Percentiles rank a stretch among this genome's conserved stretches.
These are phyloP conservation scores for Cremastobaeus sp. DNA, from an alignment of 2,888 invertebrate genomes.

Conservation along the genomic window DNA sequence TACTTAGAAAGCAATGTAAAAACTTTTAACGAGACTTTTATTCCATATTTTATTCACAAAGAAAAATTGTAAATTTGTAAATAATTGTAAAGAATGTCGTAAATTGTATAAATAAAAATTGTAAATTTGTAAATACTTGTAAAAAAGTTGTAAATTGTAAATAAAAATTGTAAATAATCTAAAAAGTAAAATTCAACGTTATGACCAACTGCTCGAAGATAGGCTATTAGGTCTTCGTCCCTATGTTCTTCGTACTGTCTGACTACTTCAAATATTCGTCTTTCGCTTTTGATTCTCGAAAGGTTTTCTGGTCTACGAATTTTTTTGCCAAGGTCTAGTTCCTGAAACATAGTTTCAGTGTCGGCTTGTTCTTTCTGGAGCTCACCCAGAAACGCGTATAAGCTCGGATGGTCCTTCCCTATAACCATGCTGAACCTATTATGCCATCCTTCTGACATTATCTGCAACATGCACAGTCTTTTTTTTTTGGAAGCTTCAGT, in stretches of 20 bases:
- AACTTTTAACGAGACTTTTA: background rate
- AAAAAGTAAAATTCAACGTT: slow-evolving; percentile 5
- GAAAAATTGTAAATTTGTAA: too few relatives aligned
- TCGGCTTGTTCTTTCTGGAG: slow-evolving; percentile 14
- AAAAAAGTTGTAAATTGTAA: background rate
- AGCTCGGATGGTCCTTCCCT: slow-evolving; percentile 9
- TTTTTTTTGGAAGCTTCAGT: background rate
- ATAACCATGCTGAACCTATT: slow-evolving; percentile 7
- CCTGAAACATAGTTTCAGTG: slow-evolving; percentile 19
- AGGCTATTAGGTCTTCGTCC: background rate
- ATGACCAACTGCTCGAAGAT: slow-evolving; percentile 8
- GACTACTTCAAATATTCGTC: slow-evolving; percentile 2
- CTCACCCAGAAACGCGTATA: slow-evolving; percentile 1
- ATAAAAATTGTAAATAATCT: background rate
- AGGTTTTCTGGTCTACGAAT: slow-evolving; percentile 1
- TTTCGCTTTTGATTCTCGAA: slow-evolving; percentile 4
- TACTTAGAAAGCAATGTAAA: too few relatives aligned
- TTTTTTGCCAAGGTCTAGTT: slow-evolving; percentile 13
- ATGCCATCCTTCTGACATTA: slow-evolving; percentile 22
- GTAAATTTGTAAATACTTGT: too few relatives aligned
- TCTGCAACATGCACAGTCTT: slow-evolving; percentile 12
- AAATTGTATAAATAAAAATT: too few relatives aligned
- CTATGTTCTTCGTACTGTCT: slow-evolving; percentile 5
- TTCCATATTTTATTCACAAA: background rate
- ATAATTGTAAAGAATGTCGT: too few relatives aligned